These are phyloP conservation scores for Takifugu ocellatus DNA, from an alignment of 2,797 vertebrate species.

Conservation along the genomic window DNA sequence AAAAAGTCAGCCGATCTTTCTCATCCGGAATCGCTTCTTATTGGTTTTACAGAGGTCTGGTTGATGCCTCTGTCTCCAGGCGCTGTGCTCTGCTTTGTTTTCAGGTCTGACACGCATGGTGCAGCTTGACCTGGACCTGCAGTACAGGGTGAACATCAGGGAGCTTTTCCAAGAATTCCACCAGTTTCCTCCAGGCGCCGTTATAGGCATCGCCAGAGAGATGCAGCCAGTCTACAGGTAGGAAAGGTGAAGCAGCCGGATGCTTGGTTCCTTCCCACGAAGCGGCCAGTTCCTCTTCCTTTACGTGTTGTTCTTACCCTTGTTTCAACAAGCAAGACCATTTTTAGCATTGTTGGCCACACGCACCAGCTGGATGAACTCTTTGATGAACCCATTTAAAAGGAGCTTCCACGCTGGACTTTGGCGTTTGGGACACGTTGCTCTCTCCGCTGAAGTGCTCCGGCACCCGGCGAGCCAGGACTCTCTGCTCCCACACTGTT, in stretches of 20 bases:
- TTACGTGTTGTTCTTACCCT: no score
- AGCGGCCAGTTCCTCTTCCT: no score
- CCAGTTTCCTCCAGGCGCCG: slow-evolving; percentile 80
- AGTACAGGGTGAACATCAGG: slow-evolving; percentile 89
- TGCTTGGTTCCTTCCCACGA: no score
- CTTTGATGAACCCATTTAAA: no score
- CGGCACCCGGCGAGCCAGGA: slow-evolving; percentile 30
- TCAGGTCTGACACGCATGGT: slow-evolving; percentile 85
- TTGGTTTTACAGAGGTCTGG: not conserved
- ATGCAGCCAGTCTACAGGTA: slow-evolving; percentile 99
- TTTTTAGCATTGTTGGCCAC: no score
- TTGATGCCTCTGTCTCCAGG: not conserved
- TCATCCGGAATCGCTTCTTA: not conserved
- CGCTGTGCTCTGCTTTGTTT: slow-evolving; percentile 13
- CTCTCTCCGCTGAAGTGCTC: slow-evolving; percentile 39
- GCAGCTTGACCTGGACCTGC: slow-evolving; percentile 93
- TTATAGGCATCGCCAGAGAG: slow-evolving; percentile 90
- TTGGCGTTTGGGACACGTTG: slow-evolving; percentile 10
- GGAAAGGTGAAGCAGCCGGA: not conserved
- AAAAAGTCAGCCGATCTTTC: no score
- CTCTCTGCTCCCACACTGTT: slow-evolving; percentile 48
- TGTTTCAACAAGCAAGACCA: no score
- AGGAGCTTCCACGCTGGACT: slow-evolving; percentile 5
- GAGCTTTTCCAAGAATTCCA: slow-evolving; percentile 93
- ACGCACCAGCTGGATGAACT: no score